Evolutionary conservation across 2,888 invertebrate genomes (phyloP), one percentile per base, ranked within the genome.

Genomic region (Polymixis lichenea): DNA sequence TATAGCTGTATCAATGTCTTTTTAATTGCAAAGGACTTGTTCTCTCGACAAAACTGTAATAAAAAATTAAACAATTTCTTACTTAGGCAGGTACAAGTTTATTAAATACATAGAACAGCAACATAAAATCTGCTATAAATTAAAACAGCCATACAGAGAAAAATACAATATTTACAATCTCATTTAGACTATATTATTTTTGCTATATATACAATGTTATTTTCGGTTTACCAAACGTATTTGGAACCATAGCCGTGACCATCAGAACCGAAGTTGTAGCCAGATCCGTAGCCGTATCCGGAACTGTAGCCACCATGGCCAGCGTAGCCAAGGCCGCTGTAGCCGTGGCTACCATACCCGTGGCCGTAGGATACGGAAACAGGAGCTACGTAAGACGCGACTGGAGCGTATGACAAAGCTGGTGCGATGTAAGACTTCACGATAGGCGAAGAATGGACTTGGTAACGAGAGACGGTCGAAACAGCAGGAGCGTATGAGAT

Each of bases 391-490:
- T 91, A 89, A 13, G 86, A 64, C 0, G 83, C 71, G 11, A 86
- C 38, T 19, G 67, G 55, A 60, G 87, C 75, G 53, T 91, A 89
- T 13, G 86, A 67, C 0, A 86, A 56, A 58, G 90, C 60, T 49
- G 90, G 87, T 17, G 89, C 80, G 13, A 82, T 62, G 32, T 86
- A 86, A 11, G 86, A 84, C 73, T 86, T 86, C 28, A 86, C 75
- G 11, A 78, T 81, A 66, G 86, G 86, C 5, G 92, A 83, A 0
- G 91, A 89, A 77, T 93, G 93, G 1, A 93, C 88, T 79, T 91
- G 91, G 84, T 93, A 93, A 66, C 92, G 92, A 4, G 93, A 93
- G 1, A 93, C 92, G 19, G 90, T 87, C 0, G 94, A 94, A 22
- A 93, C 64, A 0, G 93, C 93, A 51, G 89, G 91, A 6, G 90